A percentile compares a stretch with the other conserved stretches of the same genome.
phyloP scores from a whole-genome alignment of 2,888 invertebrate species.

The Dugesia japonica region DNA sequence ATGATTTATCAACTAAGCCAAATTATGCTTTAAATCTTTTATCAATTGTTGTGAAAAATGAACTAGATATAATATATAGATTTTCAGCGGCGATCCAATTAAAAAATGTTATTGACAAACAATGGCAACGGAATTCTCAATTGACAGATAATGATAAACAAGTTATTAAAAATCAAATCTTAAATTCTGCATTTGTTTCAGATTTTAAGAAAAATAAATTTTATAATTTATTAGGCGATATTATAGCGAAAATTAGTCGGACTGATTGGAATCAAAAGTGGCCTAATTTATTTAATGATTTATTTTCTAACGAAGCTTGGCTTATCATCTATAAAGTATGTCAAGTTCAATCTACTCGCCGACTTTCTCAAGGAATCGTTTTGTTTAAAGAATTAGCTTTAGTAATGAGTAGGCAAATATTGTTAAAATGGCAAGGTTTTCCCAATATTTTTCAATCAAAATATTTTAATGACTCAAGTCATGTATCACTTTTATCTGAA shows the following conservation, averaged over 20 bases:
- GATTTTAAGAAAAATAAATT: not conserved
- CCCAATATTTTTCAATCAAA: constrained; percentile 5
- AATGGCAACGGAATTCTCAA: not conserved
- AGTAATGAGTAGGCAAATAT: not conserved
- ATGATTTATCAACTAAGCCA: not conserved
- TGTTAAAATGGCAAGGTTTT: not conserved
- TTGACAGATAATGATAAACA: not conserved
- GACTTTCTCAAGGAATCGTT: not conserved
- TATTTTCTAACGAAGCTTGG: not conserved
- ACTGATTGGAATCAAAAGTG: constrained; percentile 4
- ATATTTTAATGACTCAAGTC: not conserved
- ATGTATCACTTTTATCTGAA: not conserved
- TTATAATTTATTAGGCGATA: not conserved
- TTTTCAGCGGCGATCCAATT: not conserved
- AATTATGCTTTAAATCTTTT: not conserved
- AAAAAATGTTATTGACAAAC: not conserved
- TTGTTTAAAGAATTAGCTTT: not conserved
- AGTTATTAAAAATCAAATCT: not conserved
- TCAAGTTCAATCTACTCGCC: not conserved
- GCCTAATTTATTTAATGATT: constrained; percentile 8
- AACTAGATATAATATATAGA: not conserved
- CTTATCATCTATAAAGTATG: not conserved
- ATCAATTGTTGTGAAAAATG: not conserved
- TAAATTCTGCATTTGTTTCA: not conserved
- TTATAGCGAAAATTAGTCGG: not conserved